These are phyloP conservation scores for Tetanocera ferruginea DNA, from an alignment of 2,888 invertebrate genomes.

Conservation along the genomic window DNA sequence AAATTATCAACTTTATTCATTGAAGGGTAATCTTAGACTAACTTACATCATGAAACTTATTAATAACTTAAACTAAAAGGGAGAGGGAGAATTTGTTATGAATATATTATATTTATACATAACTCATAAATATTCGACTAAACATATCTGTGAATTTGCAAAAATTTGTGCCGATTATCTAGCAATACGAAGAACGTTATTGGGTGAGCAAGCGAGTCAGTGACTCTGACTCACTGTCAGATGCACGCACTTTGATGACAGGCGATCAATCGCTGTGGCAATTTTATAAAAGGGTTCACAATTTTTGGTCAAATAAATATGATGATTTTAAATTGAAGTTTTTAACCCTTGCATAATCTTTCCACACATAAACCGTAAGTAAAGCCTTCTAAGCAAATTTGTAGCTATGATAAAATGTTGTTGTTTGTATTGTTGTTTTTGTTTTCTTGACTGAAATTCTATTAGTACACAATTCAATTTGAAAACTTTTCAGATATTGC, in stretches of 20 bases:
- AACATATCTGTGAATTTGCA: too few relatives aligned
- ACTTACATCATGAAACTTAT: too few relatives aligned
- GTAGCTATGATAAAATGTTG: neutral
- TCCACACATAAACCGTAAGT: neutral
- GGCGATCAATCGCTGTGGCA: too few relatives aligned
- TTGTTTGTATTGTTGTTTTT: conserved; percentile 2
- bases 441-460: conserved; percentile 39
- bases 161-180: too few relatives aligned
- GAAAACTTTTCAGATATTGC: conserved; percentile 3
- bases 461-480: conserved; percentile 35
- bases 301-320: conserved; percentile 18
- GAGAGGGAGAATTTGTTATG: too few relatives aligned
- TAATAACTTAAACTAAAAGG: too few relatives aligned
- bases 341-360: conserved; percentile 36
- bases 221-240: neutral
- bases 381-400: neutral
- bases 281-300: conserved; percentile 13
- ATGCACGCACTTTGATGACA: neutral
- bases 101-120: too few relatives aligned
- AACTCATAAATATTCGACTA: too few relatives aligned
- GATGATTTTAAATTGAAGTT: conserved; percentile 35
- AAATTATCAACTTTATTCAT: too few relatives aligned
- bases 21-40: too few relatives aligned
- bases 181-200: too few relatives aligned
- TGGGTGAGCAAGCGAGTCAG: neutral